Evolutionary conservation across 2,888 invertebrate species (phyloP).

Genomic region (Capitulum mitella): DNA sequence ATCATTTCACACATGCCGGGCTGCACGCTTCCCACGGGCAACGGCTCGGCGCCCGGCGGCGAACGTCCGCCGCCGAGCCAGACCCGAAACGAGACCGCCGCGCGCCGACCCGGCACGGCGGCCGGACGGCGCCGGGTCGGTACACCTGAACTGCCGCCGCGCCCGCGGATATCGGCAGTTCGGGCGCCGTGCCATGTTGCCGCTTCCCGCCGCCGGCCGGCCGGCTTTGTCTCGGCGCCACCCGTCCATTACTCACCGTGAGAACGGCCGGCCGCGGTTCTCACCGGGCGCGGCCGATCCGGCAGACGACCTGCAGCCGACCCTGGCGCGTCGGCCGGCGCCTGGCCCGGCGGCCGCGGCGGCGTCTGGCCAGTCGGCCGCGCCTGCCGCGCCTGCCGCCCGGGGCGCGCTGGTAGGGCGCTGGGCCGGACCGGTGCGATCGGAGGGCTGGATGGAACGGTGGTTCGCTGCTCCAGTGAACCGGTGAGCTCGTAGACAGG

Average conservation of each 20-base stretch:
- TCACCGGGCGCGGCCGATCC: background rate
- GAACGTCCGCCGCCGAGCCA: too few species aligned
- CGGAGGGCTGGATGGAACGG: too few species aligned
- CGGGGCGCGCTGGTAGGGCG: too few species aligned
- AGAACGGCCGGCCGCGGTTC: background rate
- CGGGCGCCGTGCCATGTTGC: background rate
- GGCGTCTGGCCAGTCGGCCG: background rate
- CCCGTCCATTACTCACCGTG: background rate
- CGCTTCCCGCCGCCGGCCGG: background rate
- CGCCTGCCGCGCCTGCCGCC: too few species aligned
- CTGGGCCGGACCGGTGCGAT: too few species aligned
- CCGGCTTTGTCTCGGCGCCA: background rate
- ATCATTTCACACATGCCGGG: background rate
- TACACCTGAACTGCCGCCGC: background rate
- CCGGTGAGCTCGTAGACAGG: too few species aligned
- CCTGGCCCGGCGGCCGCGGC: background rate
- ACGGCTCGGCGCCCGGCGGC: too few species aligned
- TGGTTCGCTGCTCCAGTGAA: too few species aligned
- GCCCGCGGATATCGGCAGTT: background rate
- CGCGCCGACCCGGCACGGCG: too few species aligned
- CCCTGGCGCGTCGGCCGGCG: background rate
- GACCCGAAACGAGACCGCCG: too few species aligned
- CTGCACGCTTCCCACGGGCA: background rate
- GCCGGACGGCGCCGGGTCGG: background rate
- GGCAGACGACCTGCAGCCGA: too few species aligned